Evolutionary conservation across 2,888 invertebrate species (phyloP).

Genomic region (Leptopilina syphax): DNA sequence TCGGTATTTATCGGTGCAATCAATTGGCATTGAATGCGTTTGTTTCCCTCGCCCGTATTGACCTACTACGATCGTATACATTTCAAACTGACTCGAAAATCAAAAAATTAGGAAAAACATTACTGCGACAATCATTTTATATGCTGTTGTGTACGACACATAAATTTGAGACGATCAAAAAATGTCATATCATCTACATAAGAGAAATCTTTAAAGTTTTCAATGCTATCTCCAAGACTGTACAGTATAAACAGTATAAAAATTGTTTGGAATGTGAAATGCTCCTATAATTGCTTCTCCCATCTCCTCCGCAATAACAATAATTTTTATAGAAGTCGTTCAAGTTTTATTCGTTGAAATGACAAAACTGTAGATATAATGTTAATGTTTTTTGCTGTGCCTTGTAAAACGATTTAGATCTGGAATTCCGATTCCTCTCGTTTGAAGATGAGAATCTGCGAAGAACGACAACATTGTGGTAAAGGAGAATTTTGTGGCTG

Average conservation of each 20-base stretch:
- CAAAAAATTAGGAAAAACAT: too few relatives aligned
- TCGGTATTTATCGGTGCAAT: conserved; percentile 66
- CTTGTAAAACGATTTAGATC: conserved; percentile 21
- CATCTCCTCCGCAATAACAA: not conserved
- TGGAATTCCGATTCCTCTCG: conserved; percentile 22
- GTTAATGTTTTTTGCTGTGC: not conserved
- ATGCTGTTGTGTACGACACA: too few relatives aligned
- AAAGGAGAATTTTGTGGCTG: conserved; percentile 30
- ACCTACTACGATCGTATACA: not conserved
- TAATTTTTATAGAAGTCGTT: conserved; percentile 12
- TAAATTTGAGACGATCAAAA: too few relatives aligned
- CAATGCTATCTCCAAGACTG: too few relatives aligned
- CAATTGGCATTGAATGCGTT: conserved; percentile 71
- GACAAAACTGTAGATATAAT: not conserved
- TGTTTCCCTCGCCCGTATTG: conserved; percentile 60
- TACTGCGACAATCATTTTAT: too few relatives aligned
- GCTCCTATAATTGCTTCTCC: not conserved
- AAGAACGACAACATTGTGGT: conserved; percentile 20
- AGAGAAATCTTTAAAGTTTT: too few relatives aligned
- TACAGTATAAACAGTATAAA: too few relatives aligned
- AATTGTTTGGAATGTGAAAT: not conserved
- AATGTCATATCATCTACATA: too few relatives aligned
- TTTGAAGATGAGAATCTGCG: conserved; percentile 24
- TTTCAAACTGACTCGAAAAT: too few relatives aligned
- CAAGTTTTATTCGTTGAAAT: not conserved